phyloP scores from a whole-genome alignment of 2,113 vertebrate species.

The Rostratula benghalensis region DNA sequence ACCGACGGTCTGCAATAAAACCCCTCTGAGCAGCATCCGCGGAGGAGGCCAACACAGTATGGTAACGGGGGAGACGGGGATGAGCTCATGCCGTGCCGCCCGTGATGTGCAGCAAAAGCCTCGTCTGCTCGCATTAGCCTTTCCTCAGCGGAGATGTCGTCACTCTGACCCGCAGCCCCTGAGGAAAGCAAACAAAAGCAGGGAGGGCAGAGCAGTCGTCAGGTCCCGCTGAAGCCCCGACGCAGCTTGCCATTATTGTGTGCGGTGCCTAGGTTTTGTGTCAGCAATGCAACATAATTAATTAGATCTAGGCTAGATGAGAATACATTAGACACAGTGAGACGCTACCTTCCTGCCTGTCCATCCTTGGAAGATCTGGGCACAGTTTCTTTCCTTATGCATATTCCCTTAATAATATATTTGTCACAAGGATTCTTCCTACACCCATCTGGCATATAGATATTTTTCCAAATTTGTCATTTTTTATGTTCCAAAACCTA shows the following conservation, averaged over 20 bases:
- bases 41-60: background rate
- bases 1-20: fast-evolving
- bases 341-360: slow-evolving; percentile 39
- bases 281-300: background rate
- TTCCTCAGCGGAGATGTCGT: background rate
- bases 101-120: background rate
- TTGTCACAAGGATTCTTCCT: slow-evolving; percentile 75
- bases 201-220: background rate
- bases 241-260: background rate
- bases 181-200: background rate
- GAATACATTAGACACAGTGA: slow-evolving; percentile 41
- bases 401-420: slow-evolving; percentile 70
- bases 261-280: background rate
- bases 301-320: slow-evolving; percentile 25
- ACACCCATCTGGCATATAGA: slow-evolving; percentile 76
- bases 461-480: slow-evolving; percentile 74
- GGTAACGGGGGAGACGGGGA: background rate
- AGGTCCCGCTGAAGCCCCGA: background rate
- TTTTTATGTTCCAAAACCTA: slow-evolving; percentile 73
- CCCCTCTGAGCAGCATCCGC: background rate
- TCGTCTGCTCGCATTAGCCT: background rate
- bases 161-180: background rate
- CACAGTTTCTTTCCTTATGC: slow-evolving; percentile 66
- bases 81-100: background rate
- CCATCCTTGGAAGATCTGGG: slow-evolving; percentile 58